Evolutionary conservation across 2,113 vertebrate genomes (phyloP).

Genomic region (Stercorarius parasiticus): DNA sequence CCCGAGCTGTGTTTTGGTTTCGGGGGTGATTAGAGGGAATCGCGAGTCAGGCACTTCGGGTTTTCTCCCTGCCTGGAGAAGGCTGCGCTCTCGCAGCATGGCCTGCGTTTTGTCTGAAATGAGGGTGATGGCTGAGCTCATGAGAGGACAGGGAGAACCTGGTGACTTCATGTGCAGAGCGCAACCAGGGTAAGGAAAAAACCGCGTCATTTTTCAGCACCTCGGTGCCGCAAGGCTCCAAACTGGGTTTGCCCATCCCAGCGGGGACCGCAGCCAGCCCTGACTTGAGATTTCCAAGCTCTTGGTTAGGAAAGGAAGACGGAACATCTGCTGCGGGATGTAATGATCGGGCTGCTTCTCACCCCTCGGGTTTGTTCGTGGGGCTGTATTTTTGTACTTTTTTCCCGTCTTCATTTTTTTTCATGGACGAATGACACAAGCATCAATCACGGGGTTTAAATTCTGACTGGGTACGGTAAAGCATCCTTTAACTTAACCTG

Average conservation of each 20-base stretch:
- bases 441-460: fast-evolving
- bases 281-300: neutral
- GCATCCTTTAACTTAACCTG: neutral
- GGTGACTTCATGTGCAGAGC: neutral
- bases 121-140: neutral
- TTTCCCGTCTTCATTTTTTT: neutral
- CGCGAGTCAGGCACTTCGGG: neutral
- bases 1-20: neutral
- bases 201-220: neutral
- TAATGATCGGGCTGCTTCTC: neutral
- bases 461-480: neutral
- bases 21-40: neutral
- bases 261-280: neutral
- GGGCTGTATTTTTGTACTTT: neutral
- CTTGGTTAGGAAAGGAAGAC: neutral
- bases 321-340: neutral
- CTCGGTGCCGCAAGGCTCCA: neutral
- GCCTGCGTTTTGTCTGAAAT: fast-evolving
- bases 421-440: neutral
- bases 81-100: fast-evolving
- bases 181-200: neutral
- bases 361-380: neutral
- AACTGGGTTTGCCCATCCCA: neutral
- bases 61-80: neutral
- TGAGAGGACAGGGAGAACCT: neutral